phyloP scores from a whole-genome alignment of 1,140 invertebrate species.

The Harpegnathos saltator region DNA sequence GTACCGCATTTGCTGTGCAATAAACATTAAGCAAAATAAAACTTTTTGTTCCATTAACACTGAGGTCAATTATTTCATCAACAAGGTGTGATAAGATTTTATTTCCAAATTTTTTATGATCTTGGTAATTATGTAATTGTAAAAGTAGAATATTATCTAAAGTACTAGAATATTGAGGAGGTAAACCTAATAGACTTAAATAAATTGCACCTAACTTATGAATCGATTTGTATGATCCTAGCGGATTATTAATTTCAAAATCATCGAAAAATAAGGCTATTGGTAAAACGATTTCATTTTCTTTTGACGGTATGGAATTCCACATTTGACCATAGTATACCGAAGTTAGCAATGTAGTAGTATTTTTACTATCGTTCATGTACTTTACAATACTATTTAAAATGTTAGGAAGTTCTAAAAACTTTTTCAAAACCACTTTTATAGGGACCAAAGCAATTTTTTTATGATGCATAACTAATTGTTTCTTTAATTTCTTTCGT shows the following conservation, averaged over 20 bases:
- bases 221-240: neutral
- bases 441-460: neutral
- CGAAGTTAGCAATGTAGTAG: constrained; percentile 11
- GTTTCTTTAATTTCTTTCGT: constrained; percentile 1
- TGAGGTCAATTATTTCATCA: constrained; percentile 1
- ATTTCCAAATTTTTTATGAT: constrained; percentile 16
- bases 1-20: too few species aligned
- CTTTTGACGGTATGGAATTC: neutral
- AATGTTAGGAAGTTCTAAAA: constrained; percentile 9
- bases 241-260: constrained; percentile 27
- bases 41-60: too few species aligned
- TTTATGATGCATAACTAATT: neutral
- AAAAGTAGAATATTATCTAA: constrained; percentile 9
- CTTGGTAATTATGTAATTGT: constrained; percentile 4
- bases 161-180: constrained; percentile 1
- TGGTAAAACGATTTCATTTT: constrained; percentile 7
- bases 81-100: constrained; percentile 1
- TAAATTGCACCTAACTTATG: constrained; percentile 20
- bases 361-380: constrained; percentile 16
- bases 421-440: neutral
- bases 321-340: constrained; percentile 4
- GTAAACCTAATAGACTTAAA: constrained; percentile 11
- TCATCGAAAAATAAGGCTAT: constrained; percentile 9
- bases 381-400: neutral
- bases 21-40: too few species aligned